phyloP scores from a whole-genome alignment of 2,888 invertebrate genomes.

The Cephus spinipes region DNA sequence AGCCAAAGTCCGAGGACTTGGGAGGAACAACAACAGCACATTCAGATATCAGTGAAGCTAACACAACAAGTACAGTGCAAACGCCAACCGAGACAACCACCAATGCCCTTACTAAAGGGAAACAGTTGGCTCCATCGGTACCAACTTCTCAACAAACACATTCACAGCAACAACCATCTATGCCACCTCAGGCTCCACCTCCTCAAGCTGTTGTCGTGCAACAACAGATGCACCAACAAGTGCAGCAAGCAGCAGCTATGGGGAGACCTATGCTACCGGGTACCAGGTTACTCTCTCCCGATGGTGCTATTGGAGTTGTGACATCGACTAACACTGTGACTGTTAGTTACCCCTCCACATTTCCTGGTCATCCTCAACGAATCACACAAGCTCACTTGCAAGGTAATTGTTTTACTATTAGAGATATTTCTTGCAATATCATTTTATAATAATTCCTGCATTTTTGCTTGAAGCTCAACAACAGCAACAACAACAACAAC shows the following conservation, averaged over 20 bases:
- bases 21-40: slow-evolving; percentile 36
- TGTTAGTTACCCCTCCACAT: slow-evolving; percentile 62
- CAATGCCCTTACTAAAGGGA: slow-evolving; percentile 44
- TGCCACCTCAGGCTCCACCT: slow-evolving; percentile 63
- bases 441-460: not conserved
- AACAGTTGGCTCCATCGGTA: slow-evolving; percentile 42
- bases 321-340: slow-evolving; percentile 72
- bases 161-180: slow-evolving; percentile 44
- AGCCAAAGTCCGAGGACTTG: slow-evolving; percentile 48
- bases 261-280: slow-evolving; percentile 71
- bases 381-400: slow-evolving; percentile 60
- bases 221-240: slow-evolving; percentile 72
- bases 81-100: slow-evolving; percentile 42
- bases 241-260: slow-evolving; percentile 76
- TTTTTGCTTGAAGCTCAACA: slow-evolving; percentile 23
- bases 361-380: slow-evolving; percentile 60
- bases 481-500: slow-evolving; percentile 45
- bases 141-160: slow-evolving; percentile 45
- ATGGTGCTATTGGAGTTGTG: slow-evolving; percentile 75
- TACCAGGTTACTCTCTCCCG: slow-evolving; percentile 70
- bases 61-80: slow-evolving; percentile 38
- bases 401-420: slow-evolving; percentile 39
- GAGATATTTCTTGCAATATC: not conserved
- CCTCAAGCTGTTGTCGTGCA: slow-evolving; percentile 60
- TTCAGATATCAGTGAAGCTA: slow-evolving; percentile 42